Evolutionary conservation across 92 coral and sea anemone species (phyloP), one percentile per base, ranked within the genome.

Genomic region (Epizoanthus rinbou): DNA sequence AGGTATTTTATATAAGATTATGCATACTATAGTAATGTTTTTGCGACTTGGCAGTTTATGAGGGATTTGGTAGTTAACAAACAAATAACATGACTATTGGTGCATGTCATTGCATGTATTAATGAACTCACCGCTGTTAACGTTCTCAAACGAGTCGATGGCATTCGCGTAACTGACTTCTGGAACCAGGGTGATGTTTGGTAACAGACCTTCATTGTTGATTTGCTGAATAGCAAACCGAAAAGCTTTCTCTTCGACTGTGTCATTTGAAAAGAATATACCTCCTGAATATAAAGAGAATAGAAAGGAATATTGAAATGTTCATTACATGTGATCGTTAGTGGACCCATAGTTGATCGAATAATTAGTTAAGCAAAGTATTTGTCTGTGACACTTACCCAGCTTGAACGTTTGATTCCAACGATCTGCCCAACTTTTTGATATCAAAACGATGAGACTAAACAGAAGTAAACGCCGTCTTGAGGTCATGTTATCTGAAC

Each of bases 221-320:
- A 91, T 62, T 52, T 72, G 75, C n/a, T 79, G 69, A 6, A 91
- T 64, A 7, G 94, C 94, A 60, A 91, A 91, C 28, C 84, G 69
- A 75, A 91, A 91, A 28, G 81, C 85, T 21, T 71, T 65, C 54
- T 85, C 94, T 8, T 91, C 94, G 0, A 88, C 19, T 66, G 86
- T 87, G 15, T 65, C 64, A 31, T 86, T 87, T 39, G 73, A 67
- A 41, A 2, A 6, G 31, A 67, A 67, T 25, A 67, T 67, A 3
- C 73, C 73, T 41, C 73, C 73, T 67, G n/a, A 2, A 13, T 67
- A 28, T 14, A 14, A 28, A 15, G n/a, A 15, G 1, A 59, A 33
- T 7, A 16, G 43, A 67, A 67, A 67, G 21, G 39, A 67, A 67
- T 67, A 22, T 13, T 50, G 3, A 11, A 9, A 50, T 50, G 54